Evolutionary conservation across 1,140 invertebrate species (phyloP), one percentile per base, ranked within the genome.

Genomic region (Ceratina australensis): DNA sequence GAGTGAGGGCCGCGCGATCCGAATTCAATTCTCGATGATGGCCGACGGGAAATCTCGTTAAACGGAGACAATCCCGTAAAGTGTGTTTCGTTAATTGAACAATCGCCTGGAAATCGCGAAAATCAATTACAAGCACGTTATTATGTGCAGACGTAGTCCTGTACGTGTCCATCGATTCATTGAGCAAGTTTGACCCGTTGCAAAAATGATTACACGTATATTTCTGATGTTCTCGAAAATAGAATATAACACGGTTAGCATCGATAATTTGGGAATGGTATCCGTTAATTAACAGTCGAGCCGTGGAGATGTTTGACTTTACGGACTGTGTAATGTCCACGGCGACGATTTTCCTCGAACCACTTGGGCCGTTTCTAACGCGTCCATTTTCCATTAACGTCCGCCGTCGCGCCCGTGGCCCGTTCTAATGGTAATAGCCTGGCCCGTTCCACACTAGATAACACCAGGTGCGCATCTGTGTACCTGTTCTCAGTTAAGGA

Each of bases 361-460:
- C 52, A 57, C 52, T 50, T 16, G 42, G 42, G 20, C 33, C 33
- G 63, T 24, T 52, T 54, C 49, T 81, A 84, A 73, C 72, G 67
- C 56, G 56, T 80, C 82, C 80, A 67, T 69, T 82, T 82, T 79
- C 79, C 83, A 77, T 82, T 82, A 85, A 71, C 80, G 74, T 71
- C 80, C 84, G 49, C 72, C 63, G 52, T 56, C 79, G 68, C 54
- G 72, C 56, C 33, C 33, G 33, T 42, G 33, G 74, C 28, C 47
- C 56, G 57, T 59, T 33, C 59, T 82, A 85, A 85, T 72, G 83
- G 61, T 84, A 84, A 85, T 84, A 73, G 82, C 49, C 61, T 18
- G 59, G 78, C 66, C 71, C 60, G n/a, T 22, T 22, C 2, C 66
- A 10, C 56, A 50, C 74, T 64, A 68, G 79, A 81, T 84, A 85